Percentiles rank a stretch among this genome's conserved stretches.
These are phyloP conservation scores for Montipora capricornis DNA, from an alignment of 64 coral and sea anemone genomes.

Conservation along the genomic window DNA sequence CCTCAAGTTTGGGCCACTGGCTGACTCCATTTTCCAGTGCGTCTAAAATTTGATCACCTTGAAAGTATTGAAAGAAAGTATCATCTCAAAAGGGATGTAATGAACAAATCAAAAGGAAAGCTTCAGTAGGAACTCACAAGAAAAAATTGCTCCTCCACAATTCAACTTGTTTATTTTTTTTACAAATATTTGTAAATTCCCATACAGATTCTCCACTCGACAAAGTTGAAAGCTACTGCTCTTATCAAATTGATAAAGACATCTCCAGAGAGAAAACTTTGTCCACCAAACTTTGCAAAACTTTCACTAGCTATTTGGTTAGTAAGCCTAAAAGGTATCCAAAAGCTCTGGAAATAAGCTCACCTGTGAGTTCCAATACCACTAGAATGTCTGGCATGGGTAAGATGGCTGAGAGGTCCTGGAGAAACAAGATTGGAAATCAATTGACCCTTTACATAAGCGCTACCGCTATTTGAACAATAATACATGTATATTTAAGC, in stretches of 20 bases:
- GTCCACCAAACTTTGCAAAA: too few species aligned
- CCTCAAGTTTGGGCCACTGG: constrained; percentile 97
- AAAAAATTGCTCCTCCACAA: too few species aligned
- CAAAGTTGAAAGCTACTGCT: too few species aligned
- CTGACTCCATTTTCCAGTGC: constrained; percentile 97
- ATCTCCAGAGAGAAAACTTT: too few species aligned
- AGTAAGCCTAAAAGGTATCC: neutral
- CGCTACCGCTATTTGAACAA: neutral
- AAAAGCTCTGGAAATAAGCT: neutral
- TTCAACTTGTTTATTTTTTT: too few species aligned
- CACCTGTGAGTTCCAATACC: constrained; percentile 85
- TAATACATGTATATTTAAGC: neutral
- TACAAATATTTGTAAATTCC: too few species aligned
- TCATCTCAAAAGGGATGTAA: neutral
- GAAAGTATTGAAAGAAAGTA: neutral
- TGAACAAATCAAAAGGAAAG: too few species aligned
- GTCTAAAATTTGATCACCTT: constrained; percentile 85
- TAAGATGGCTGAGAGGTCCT: constrained; percentile 88
- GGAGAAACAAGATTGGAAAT: neutral
- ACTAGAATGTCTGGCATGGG: constrained; percentile 94
- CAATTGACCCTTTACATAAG: neutral
- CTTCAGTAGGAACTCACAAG: too few species aligned
- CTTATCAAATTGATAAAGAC: too few species aligned
- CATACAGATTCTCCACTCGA: too few species aligned
- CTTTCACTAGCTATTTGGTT: neutral